phyloP scores from a whole-genome alignment of 2,888 invertebrate species.

The Corbicula japonica region DNA sequence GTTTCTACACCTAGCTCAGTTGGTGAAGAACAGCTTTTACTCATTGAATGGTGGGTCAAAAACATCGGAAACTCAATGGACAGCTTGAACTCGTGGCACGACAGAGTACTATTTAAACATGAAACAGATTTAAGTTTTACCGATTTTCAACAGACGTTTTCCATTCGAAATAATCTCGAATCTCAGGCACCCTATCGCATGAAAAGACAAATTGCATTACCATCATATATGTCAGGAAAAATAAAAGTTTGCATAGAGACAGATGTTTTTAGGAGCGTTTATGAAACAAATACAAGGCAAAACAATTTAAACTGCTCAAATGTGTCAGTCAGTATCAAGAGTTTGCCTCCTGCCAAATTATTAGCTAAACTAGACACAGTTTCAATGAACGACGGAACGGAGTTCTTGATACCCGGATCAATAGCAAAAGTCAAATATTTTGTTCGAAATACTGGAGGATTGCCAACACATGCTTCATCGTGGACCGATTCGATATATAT shows the following conservation, averaged over 20 bases:
- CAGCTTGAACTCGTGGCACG: constrained; percentile 18
- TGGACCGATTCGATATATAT: constrained; percentile 49
- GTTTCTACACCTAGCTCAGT: background rate
- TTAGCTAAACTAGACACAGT: background rate
- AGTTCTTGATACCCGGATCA: constrained; percentile 8
- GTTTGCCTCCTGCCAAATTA: background rate
- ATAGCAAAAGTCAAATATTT: background rate
- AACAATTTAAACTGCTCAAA: constrained; percentile 33
- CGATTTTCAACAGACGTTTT: constrained; percentile 3
- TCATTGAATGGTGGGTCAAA: constrained; percentile 29
- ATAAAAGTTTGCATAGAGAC: constrained; percentile 32
- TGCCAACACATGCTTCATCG: background rate
- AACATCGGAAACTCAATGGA: constrained; percentile 45
- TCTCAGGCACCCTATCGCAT: constrained; percentile 18
- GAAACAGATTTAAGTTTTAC: too few relatives aligned
- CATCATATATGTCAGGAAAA: constrained; percentile 27
- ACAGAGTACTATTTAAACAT: background rate
- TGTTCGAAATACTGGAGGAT: constrained; percentile 40
- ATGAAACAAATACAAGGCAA: constrained; percentile 25
- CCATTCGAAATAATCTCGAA: constrained; percentile 10
- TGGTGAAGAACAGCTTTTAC: background rate
- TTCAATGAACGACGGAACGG: background rate
- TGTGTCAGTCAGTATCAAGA: background rate
- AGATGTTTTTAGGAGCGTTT: constrained; percentile 10
- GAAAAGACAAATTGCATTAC: constrained; percentile 32